A percentile compares a stretch with the other conserved stretches of the same genome.
Evolutionary conservation across 2,888 invertebrate genomes (phyloP).

Genomic region (Catotricha subobsoleta): DNA sequence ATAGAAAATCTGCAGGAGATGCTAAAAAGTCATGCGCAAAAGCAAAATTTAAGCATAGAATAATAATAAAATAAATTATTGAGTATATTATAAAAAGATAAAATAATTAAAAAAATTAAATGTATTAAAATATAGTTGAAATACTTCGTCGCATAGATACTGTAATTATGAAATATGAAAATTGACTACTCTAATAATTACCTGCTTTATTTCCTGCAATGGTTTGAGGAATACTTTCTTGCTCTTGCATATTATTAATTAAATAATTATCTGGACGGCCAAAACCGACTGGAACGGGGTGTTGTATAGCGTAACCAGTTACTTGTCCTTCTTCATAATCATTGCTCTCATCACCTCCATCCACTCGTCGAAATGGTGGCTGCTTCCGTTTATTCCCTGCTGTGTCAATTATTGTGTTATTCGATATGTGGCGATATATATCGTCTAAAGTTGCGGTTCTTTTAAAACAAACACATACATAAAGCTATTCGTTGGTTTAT

Average conservation of each 20-base stretch:
- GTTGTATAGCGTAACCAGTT: constrained; percentile 28
- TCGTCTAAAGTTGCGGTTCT: constrained; percentile 55
- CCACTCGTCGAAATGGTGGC: constrained; percentile 12
- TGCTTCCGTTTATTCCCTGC: neutral
- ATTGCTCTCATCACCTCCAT: constrained; percentile 14
- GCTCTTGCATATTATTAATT: neutral
- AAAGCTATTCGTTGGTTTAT: neutral
- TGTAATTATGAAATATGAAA: too few relatives aligned
- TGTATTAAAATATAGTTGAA: too few relatives aligned
- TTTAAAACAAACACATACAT: too few relatives aligned
- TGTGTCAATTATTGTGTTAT: neutral
- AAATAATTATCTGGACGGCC: neutral
- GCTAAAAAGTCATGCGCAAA: too few relatives aligned
- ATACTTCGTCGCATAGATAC: too few relatives aligned
- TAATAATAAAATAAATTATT: too few relatives aligned
- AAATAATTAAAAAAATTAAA: too few relatives aligned
- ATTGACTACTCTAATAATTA: neutral
- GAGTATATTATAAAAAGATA: too few relatives aligned
- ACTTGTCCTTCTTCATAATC: constrained; percentile 40
- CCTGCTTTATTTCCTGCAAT: constrained; percentile 5
- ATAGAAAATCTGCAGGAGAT: too few relatives aligned
- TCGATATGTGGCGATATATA: constrained; percentile 36
- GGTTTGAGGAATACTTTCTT: neutral
- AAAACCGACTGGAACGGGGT: constrained; percentile 8
- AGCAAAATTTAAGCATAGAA: too few relatives aligned